Conservation (phyloP, 2,797 vertebrate genomes). For the Karalla daura region DNA sequence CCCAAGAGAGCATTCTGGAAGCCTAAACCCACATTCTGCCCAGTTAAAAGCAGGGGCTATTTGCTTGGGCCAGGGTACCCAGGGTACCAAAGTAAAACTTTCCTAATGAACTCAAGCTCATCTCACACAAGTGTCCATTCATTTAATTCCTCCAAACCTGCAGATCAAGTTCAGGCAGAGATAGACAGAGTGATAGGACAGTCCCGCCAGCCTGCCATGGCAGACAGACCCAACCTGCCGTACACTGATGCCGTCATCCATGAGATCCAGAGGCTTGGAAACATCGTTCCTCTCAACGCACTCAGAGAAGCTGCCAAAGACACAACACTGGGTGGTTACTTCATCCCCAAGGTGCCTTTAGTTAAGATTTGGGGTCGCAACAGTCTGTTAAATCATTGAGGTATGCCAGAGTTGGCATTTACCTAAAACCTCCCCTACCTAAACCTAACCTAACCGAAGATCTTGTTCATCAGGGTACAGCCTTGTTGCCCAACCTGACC, state of each 20-base stretch:
- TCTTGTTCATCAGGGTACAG: constrained; percentile 12
- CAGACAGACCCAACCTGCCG: constrained; percentile 83
- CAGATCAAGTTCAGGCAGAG: constrained; percentile 85
- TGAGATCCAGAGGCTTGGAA: constrained; percentile 87
- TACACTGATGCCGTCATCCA: constrained; percentile 90
- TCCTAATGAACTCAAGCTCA: too few relatives aligned
- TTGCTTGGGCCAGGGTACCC: too few relatives aligned
- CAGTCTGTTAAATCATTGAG: too few relatives aligned
- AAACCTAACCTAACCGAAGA: too few relatives aligned
- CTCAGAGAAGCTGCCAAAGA: constrained; percentile 77
- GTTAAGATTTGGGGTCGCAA: too few relatives aligned
- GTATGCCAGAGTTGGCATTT: too few relatives aligned
- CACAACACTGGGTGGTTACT: constrained; percentile 74
- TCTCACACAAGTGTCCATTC: neutral
- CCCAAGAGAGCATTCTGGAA: too few relatives aligned
- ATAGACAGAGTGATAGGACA: constrained; percentile 85
- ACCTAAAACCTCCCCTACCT: too few relatives aligned
- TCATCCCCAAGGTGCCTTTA: constrained; percentile 85
- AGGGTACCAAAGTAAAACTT: neutral
- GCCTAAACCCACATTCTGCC: too few relatives aligned
- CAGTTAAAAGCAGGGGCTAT: neutral
- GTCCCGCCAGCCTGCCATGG: constrained; percentile 72
- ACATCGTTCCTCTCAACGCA: constrained; percentile 82
- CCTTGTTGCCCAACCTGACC: constrained; percentile 76
- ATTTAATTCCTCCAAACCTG: neutral